Conservation (phyloP, 2,797 vertebrate species). For the Linurgus olivaceus region DNA sequence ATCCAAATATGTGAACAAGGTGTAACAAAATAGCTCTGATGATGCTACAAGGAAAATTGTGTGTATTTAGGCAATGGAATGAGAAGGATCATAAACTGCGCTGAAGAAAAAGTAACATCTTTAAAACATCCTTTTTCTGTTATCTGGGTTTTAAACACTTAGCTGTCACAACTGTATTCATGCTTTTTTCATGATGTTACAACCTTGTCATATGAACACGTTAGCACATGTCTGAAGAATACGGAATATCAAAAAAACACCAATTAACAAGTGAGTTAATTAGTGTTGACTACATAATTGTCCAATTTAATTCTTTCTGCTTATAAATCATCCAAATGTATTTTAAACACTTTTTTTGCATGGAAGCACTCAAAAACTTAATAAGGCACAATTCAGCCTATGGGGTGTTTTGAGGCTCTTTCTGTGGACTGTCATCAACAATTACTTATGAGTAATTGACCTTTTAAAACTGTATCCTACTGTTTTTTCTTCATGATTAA, state of each 20-base stretch:
- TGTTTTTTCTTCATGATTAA: not conserved
- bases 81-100: not conserved
- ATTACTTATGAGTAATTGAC: not conserved
- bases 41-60: not conserved
- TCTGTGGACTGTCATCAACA: not conserved
- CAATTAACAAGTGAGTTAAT: constrained; percentile 18
- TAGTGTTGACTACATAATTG: not conserved
- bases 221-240: not conserved
- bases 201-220: not conserved
- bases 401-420: not conserved
- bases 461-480: constrained; percentile 7
- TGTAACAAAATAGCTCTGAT: not conserved
- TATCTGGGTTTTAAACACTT: not conserved
- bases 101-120: not conserved
- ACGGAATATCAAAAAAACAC: not conserved
- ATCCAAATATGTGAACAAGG: not conserved
- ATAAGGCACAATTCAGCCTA: not conserved
- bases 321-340: not conserved
- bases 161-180: not conserved
- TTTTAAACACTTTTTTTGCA: not conserved
- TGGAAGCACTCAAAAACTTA: not conserved
- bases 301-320: not conserved
- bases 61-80: not conserved
- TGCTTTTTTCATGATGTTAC: not conserved
- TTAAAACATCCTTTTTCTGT: not conserved